Conservation (phyloP, 1,140 invertebrate genomes). For the Kradibia gibbosae region DNA sequence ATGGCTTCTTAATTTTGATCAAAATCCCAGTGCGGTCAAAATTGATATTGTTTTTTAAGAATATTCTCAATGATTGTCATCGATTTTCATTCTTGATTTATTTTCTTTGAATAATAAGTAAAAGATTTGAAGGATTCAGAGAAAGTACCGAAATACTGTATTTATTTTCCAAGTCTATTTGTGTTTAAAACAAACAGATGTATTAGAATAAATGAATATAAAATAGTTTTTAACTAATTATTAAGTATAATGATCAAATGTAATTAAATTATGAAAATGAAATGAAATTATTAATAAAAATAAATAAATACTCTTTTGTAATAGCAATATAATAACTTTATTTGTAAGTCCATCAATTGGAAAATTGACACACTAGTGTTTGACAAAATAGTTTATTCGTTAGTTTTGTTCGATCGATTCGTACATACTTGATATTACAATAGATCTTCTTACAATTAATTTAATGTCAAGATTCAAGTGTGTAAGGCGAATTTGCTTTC, state of each 20-base stretch:
- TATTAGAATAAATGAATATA: background rate
- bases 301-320: conserved; percentile 22
- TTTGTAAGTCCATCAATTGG: conserved; percentile 38
- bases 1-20: too few relatives aligned
- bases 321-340: conserved; percentile 51
- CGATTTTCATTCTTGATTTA: too few relatives aligned
- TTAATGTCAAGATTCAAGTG: conserved; percentile 36
- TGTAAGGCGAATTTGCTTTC: conserved; percentile 36
- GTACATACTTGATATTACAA: conserved; percentile 6
- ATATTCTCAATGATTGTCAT: too few relatives aligned
- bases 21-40: too few relatives aligned
- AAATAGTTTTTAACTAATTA: background rate
- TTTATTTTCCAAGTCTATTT: too few relatives aligned
- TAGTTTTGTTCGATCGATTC: conserved; percentile 28
- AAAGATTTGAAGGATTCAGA: too few relatives aligned
- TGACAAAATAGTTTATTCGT: conserved; percentile 48
- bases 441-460: conserved; percentile 23
- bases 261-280: background rate
- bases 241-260: background rate
- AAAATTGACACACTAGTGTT: conserved; percentile 36
- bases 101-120: too few relatives aligned
- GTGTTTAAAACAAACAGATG: background rate
- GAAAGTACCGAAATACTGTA: too few relatives aligned
- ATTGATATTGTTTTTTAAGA: too few relatives aligned
- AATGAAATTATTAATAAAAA: background rate